Evolutionary conservation across 1,140 invertebrate species (phyloP).

Genomic region (Dreissena rostriformis): DNA sequence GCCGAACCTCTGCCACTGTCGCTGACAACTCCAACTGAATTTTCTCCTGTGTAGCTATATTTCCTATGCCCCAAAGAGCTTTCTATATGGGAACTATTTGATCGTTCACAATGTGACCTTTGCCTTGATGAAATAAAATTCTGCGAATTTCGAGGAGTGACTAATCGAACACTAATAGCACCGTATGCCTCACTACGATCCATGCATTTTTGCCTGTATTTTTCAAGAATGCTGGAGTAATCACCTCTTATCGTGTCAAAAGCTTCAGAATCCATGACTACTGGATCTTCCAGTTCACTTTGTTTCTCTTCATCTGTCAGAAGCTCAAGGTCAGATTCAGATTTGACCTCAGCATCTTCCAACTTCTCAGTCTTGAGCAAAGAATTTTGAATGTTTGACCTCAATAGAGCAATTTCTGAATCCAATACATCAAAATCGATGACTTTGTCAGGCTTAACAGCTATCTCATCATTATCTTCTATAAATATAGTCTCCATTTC

Average conservation of each 20-base stretch:
- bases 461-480: conserved; percentile 31
- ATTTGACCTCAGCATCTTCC: not conserved
- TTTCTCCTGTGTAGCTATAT: no score
- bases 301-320: conserved; percentile 10
- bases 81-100: not conserved
- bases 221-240: conserved; percentile 42
- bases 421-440: conserved; percentile 50
- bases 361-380: not conserved
- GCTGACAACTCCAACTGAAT: not conserved
- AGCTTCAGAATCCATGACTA: conserved; percentile 7
- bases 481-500: conserved; percentile 49
- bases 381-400: conserved; percentile 32
- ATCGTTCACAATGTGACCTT: not conserved
- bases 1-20: conserved; percentile 52
- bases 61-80: no score
- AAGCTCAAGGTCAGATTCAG: not conserved
- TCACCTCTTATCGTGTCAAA: conserved; percentile 40
- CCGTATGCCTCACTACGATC: conserved; percentile 50
- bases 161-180: conserved; percentile 28
- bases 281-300: not conserved
- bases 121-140: not conserved
- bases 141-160: conserved; percentile 21
- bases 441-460: conserved; percentile 13
- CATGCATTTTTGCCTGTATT: conserved; percentile 45
- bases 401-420: conserved; percentile 31